Conservation (phyloP, 2,797 vertebrate species). For the Sebastes umbrosus region DNA sequence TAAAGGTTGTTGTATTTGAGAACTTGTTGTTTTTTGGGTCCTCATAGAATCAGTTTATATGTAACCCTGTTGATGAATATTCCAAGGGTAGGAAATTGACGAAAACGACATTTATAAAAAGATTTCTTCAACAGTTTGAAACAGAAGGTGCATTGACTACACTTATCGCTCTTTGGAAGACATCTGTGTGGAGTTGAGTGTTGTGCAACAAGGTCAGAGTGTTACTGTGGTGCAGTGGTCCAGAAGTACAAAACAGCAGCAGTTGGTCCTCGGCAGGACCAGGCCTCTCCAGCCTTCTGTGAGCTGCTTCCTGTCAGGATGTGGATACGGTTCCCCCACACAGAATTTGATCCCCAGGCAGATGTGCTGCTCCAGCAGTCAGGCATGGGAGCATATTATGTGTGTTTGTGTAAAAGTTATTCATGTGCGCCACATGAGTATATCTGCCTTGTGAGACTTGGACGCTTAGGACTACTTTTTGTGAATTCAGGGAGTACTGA, state of each 20-base stretch:
- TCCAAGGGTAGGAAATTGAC: neutral
- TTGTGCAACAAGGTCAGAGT: constrained; percentile 34
- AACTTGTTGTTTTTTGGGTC: neutral
- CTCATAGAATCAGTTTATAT: neutral
- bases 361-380: constrained; percentile 75
- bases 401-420: constrained; percentile 30
- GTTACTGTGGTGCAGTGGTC: neutral
- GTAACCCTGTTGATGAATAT: neutral
- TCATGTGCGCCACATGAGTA: constrained; percentile 18
- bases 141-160: neutral
- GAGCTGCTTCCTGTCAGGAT: constrained; percentile 83
- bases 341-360: constrained; percentile 80
- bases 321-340: constrained; percentile 85
- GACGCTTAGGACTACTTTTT: constrained; percentile 30
- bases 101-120: neutral
- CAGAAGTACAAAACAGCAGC: constrained; percentile 56
- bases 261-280: constrained; percentile 60
- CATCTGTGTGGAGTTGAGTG: constrained; percentile 13
- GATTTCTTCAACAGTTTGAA: neutral
- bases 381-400: constrained; percentile 37
- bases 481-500: neutral
- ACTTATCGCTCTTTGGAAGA: neutral
- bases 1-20: neutral
- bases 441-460: constrained; percentile 28
- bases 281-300: constrained; percentile 55